Percentiles rank a stretch among this genome's conserved stretches.
phyloP scores from a whole-genome alignment of 2,797 vertebrate species.

The Leptoclinus maculatus region DNA sequence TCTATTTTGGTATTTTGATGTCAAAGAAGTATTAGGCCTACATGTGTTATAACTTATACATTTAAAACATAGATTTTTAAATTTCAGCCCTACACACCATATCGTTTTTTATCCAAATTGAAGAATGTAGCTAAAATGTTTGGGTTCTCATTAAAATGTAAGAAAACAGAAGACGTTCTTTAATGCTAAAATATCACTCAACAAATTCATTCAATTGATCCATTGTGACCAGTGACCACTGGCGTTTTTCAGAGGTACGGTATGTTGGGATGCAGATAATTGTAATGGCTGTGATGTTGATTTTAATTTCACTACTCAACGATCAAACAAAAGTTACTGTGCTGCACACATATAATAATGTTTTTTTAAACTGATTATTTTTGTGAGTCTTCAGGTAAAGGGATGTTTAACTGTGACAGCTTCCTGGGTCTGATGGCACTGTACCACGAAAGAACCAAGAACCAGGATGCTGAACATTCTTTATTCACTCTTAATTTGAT shows the following conservation, averaged over 20 bases:
- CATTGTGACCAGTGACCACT: not conserved
- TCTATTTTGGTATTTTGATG: not conserved
- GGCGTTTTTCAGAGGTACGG: not conserved
- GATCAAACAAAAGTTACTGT: not conserved
- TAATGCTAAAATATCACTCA: not conserved
- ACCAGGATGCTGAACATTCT: slow-evolving; percentile 73
- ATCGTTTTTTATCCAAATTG: not conserved
- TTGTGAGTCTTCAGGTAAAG: slow-evolving; percentile 70
- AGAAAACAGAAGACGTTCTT: not conserved
- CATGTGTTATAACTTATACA: too few species aligned
- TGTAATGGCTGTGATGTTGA: not conserved
- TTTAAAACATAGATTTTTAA: not conserved
- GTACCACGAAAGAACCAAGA: slow-evolving; percentile 78
- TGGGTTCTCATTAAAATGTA: not conserved
- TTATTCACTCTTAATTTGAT: not conserved
- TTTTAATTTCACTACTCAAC: not conserved
- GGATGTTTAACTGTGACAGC: slow-evolving; percentile 74
- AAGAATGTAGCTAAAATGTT: not conserved
- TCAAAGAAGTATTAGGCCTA: not conserved
- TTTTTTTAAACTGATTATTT: slow-evolving; percentile 2
- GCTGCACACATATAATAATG: not conserved
- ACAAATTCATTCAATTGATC: not conserved
- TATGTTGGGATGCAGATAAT: not conserved
- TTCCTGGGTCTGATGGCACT: slow-evolving; percentile 79
- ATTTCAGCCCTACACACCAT: not conserved